phyloP scores from a whole-genome alignment of 2,888 invertebrate genomes.

The Melangyna quadrimaculata region DNA sequence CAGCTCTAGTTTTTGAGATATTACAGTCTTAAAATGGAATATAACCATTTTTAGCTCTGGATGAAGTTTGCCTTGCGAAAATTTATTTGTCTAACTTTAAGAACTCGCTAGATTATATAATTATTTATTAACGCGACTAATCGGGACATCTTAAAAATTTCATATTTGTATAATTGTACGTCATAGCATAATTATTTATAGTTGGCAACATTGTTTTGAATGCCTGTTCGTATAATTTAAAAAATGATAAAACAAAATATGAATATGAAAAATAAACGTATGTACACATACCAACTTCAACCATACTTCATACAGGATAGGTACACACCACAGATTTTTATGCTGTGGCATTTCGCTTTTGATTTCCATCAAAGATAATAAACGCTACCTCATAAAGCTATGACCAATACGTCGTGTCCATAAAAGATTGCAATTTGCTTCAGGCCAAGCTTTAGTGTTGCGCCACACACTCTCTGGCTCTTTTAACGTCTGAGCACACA shows the following conservation, averaged over 20 bases:
- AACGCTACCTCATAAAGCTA: conserved; percentile 38
- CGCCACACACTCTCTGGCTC: background rate
- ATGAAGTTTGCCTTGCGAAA: too few relatives aligned
- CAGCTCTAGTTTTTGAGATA: too few relatives aligned
- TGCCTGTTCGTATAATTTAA: background rate
- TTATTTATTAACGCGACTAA: too few relatives aligned
- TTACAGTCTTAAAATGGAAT: too few relatives aligned
- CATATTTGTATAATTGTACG: too few relatives aligned
- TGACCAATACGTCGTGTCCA: conserved; percentile 30
- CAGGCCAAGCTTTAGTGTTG: conserved; percentile 42
- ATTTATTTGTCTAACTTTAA: too few relatives aligned
- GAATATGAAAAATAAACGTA: background rate
- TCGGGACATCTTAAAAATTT: too few relatives aligned
- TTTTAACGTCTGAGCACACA: background rate
- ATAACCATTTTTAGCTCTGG: too few relatives aligned
- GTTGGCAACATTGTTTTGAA: background rate
- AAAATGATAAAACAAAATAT: background rate
- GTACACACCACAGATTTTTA: background rate
- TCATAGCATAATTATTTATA: background rate
- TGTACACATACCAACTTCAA: background rate
- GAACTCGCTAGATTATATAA: too few relatives aligned
- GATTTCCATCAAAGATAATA: conserved; percentile 52
- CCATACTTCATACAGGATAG: too few relatives aligned
- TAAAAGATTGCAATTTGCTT: conserved; percentile 50
- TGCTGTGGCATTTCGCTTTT: conserved; percentile 58